A percentile compares a stretch with the other conserved stretches of the same genome.
These are phyloP conservation scores for Andrena bucephala DNA, from an alignment of 2,888 invertebrate species.

Conservation along the genomic window DNA sequence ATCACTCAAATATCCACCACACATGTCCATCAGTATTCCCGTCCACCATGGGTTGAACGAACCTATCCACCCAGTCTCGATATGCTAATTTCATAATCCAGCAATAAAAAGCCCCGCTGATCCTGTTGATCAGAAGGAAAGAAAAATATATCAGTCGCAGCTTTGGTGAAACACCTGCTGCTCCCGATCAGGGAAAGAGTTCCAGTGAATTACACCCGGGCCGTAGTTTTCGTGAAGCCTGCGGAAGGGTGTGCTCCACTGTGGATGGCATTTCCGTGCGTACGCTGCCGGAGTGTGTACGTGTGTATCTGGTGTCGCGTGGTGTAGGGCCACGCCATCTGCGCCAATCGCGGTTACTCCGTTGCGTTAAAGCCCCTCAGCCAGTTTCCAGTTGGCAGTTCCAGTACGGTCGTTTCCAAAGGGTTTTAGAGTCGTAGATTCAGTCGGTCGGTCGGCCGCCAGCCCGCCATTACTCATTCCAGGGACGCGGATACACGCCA, in stretches of 20 bases:
- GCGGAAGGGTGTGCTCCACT: constrained; percentile 27
- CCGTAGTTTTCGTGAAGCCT: constrained; percentile 61
- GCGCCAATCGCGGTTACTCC: constrained; percentile 80
- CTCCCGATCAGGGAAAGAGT: constrained; percentile 66
- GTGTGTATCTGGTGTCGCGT: constrained; percentile 37
- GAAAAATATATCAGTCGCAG: constrained; percentile 24
- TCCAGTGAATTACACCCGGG: constrained; percentile 60
- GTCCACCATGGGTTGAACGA: not conserved
- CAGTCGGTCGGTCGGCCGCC: constrained; percentile 74
- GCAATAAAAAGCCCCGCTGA: constrained; percentile 33
- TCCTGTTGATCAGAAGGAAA: constrained; percentile 33
- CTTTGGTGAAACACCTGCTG: constrained; percentile 64
- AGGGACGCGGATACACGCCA: constrained; percentile 67
- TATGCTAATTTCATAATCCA: constrained; percentile 53
- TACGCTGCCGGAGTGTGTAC: not conserved
- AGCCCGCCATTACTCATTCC: constrained; percentile 75
- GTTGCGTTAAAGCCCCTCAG: constrained; percentile 74
- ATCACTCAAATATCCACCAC: constrained; percentile 36
- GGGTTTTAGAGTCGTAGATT: constrained; percentile 75
- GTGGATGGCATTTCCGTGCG: constrained; percentile 11
- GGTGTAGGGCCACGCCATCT: constrained; percentile 77
- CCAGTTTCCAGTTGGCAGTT: constrained; percentile 77
- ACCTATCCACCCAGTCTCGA: constrained; percentile 5
- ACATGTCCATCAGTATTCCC: constrained; percentile 14
- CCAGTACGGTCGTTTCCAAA: constrained; percentile 70